Conservation (phyloP, 2,888 invertebrate genomes). For the Shargacucullia verbasci region DNA sequence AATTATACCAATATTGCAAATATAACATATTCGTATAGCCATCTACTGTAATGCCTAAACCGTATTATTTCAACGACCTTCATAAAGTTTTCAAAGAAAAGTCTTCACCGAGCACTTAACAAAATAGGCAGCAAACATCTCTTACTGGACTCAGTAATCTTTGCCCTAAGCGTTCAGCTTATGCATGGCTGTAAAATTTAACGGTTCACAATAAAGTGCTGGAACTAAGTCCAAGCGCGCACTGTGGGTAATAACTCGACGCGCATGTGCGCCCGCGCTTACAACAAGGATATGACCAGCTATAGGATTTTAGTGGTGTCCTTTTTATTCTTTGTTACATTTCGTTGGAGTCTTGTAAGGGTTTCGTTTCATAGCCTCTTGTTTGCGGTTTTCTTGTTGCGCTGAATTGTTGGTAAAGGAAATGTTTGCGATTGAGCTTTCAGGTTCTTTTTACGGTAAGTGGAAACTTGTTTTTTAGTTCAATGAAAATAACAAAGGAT, state of each 20-base stretch:
- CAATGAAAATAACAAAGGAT: too few species aligned
- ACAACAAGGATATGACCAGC: slow-evolving; percentile 46
- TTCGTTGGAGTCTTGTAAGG: slow-evolving; percentile 22
- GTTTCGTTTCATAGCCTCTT: slow-evolving; percentile 37
- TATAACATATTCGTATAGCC: too few species aligned
- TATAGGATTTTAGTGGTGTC: slow-evolving; percentile 50
- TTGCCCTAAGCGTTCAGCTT: slow-evolving; percentile 67
- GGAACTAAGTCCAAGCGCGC: slow-evolving; percentile 77
- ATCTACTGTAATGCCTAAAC: too few species aligned
- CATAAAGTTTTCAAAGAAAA: too few species aligned
- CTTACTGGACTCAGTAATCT: slow-evolving; percentile 18
- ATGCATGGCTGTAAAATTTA: slow-evolving; percentile 85
- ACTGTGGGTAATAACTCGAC: slow-evolving; percentile 68
- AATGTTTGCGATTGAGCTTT: background rate
- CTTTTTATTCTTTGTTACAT: slow-evolving; percentile 49
- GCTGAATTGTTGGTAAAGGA: background rate
- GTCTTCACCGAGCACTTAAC: background rate
- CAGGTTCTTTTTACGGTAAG: background rate
- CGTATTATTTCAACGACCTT: too few species aligned
- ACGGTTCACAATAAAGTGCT: slow-evolving; percentile 84
- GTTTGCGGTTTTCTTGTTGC: slow-evolving; percentile 30
- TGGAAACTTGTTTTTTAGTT: background rate
- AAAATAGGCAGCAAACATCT: slow-evolving; percentile 22
- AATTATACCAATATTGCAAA: too few species aligned
- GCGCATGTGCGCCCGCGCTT: slow-evolving; percentile 58